These are phyloP conservation scores for Diprion similis DNA, from an alignment of 1,140 invertebrate genomes.

Conservation along the genomic window DNA sequence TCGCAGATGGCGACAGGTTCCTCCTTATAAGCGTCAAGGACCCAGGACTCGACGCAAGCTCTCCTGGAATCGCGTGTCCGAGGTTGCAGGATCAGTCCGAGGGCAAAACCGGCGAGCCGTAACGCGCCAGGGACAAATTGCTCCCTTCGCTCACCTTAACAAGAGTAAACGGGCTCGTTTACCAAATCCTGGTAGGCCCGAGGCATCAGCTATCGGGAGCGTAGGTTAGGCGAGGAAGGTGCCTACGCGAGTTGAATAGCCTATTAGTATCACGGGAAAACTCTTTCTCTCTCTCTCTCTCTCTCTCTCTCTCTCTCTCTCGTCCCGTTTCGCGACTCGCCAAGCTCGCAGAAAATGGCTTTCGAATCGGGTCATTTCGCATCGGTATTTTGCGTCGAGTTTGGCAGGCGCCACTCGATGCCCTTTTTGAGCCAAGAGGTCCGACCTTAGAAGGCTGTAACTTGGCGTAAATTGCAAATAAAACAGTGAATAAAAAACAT, in stretches of 20 bases:
- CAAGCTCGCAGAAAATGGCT: neutral
- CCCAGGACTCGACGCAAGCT: too few relatives aligned
- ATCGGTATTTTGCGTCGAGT: too few relatives aligned
- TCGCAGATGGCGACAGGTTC: neutral
- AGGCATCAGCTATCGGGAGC: neutral
- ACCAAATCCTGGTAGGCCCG: slow-evolving; percentile 29
- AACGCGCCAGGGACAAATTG: slow-evolving; percentile 34
- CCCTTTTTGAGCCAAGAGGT: too few relatives aligned
- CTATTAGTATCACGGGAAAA: slow-evolving; percentile 15
- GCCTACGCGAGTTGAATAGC: slow-evolving; percentile 18
- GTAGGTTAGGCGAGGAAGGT: neutral
- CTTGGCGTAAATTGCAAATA: too few relatives aligned
- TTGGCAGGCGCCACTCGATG: too few relatives aligned
- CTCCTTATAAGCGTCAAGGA: neutral
- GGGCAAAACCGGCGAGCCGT: neutral
- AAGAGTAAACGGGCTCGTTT: slow-evolving; percentile 39
- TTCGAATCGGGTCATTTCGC: too few relatives aligned
- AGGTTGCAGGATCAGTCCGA: neutral
- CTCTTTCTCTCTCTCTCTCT: neutral
- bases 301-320: neutral
- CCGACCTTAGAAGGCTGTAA: too few relatives aligned
- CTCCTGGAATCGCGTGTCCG: too few relatives aligned
- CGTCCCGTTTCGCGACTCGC: neutral
- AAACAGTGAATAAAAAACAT: too few relatives aligned
- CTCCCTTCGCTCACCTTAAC: slow-evolving; percentile 37